A percentile compares a stretch with the other conserved stretches of the same genome.
Conservation (phyloP, 1,140 invertebrate genomes). For the Hyles vespertilio region DNA sequence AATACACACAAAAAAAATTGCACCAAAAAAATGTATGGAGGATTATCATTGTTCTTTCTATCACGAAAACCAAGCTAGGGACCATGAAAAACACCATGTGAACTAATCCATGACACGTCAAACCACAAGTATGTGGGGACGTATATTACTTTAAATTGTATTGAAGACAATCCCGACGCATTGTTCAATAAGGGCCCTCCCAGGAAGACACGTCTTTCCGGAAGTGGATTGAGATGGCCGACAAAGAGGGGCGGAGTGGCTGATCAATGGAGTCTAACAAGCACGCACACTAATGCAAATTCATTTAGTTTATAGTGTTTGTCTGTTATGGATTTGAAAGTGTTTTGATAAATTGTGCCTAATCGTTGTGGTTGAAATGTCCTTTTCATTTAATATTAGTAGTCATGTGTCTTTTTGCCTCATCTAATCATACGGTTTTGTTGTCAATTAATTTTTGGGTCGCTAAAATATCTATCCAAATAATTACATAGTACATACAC, state of each 20-base stretch:
- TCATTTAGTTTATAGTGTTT: not conserved
- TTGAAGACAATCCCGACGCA: slow-evolving; percentile 32
- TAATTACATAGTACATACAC: no score
- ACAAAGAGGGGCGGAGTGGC: slow-evolving; percentile 16
- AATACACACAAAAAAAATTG: no score
- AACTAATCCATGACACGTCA: slow-evolving; percentile 2
- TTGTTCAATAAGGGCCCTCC: slow-evolving; percentile 36
- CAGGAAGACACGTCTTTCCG: slow-evolving; percentile 27
- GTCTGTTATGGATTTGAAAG: not conserved
- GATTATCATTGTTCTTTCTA: no score
- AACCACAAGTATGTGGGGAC: slow-evolving; percentile 27
- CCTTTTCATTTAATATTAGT: no score
- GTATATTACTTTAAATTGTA: slow-evolving; percentile 36
- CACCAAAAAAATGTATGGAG: no score
- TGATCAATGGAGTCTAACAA: slow-evolving; percentile 24
- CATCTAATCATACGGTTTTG: no score
- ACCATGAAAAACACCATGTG: not conserved
- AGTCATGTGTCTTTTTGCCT: no score
- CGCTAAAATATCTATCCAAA: no score
- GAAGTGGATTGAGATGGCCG: slow-evolving; percentile 22
- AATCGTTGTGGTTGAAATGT: no score
- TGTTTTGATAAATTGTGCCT: no score
- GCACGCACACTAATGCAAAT: not conserved
- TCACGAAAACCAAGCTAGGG: no score
- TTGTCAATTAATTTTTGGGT: no score